phyloP scores from a whole-genome alignment of 2,797 vertebrate genomes.

The Yasuhikotakia modesta region DNA sequence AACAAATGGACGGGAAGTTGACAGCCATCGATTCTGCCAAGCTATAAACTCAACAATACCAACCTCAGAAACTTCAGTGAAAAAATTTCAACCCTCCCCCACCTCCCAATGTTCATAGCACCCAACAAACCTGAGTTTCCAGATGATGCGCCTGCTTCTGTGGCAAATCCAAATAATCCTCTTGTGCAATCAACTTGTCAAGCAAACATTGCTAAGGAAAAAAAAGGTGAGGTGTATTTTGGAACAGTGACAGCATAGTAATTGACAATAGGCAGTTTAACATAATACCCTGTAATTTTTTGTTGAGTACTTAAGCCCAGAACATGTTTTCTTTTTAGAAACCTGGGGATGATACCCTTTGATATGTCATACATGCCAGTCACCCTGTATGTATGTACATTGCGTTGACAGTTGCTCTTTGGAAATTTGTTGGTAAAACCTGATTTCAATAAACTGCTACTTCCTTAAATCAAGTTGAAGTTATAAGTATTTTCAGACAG shows the following conservation, averaged over 20 bases:
- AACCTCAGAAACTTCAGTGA: background rate
- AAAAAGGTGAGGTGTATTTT: background rate
- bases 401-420: background rate
- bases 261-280: background rate
- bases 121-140: slow-evolving; percentile 31
- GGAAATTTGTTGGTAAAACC: too few species aligned
- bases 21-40: background rate
- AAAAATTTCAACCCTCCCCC: background rate
- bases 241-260: background rate
- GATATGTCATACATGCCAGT: background rate
- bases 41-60: background rate
- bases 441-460: background rate
- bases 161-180: slow-evolving; percentile 16
- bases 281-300: slow-evolving; percentile 17
- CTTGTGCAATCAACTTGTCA: slow-evolving; percentile 26
- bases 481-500: background rate
- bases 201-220: background rate
- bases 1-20: background rate
- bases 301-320: slow-evolving; percentile 35
- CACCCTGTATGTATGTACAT: background rate
- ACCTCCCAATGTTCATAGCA: background rate
- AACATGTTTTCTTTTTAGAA: slow-evolving; percentile 14
- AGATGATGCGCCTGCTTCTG: slow-evolving; percentile 14
- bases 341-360: slow-evolving; percentile 5
- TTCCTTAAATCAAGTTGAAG: background rate